Conservation (phyloP, 2,797 vertebrate genomes). For the Ambastaia sidthimunki region DNA sequence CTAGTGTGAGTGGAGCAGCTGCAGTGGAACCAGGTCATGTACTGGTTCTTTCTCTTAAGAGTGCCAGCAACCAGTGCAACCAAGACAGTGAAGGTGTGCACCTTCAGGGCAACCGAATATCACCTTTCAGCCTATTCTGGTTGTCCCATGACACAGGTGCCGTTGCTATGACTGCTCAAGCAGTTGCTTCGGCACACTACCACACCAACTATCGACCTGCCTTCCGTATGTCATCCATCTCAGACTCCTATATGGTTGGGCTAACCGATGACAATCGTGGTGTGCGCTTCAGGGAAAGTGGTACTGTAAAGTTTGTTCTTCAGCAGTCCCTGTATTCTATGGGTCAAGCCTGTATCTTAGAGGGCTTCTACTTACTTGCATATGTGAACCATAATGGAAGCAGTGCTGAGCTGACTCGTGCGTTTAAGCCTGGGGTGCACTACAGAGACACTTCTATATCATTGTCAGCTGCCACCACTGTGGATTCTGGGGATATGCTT, state of each 20-base stretch:
- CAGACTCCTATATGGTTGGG: conserved; percentile 84
- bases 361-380: conserved; percentile 83
- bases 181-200: conserved; percentile 73
- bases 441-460: conserved; percentile 88
- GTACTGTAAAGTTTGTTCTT: conserved; percentile 86
- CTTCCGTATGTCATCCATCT: conserved; percentile 83
- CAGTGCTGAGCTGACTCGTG: conserved; percentile 70
- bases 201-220: conserved; percentile 85
- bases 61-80: conserved; percentile 84
- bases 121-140: conserved; percentile 85
- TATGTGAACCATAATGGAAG: conserved; percentile 82
- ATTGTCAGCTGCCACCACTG: conserved; percentile 76
- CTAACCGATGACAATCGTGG: conserved; percentile 83
- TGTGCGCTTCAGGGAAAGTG: conserved; percentile 83
- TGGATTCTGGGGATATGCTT: conserved; percentile 78
- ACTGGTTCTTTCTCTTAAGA: conserved; percentile 79
- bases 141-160: conserved; percentile 86
- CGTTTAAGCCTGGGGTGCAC: conserved; percentile 86
- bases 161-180: conserved; percentile 85
- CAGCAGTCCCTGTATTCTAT: conserved; percentile 87
- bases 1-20: conserved; percentile 80
- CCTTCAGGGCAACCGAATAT: neutral
- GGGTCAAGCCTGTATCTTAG: conserved; percentile 81
- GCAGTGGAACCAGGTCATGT: conserved; percentile 81
- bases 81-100: conserved; percentile 74